Evolutionary conservation across 1,140 invertebrate genomes (phyloP).

Genomic region (Brachionus rotundiformis): DNA sequence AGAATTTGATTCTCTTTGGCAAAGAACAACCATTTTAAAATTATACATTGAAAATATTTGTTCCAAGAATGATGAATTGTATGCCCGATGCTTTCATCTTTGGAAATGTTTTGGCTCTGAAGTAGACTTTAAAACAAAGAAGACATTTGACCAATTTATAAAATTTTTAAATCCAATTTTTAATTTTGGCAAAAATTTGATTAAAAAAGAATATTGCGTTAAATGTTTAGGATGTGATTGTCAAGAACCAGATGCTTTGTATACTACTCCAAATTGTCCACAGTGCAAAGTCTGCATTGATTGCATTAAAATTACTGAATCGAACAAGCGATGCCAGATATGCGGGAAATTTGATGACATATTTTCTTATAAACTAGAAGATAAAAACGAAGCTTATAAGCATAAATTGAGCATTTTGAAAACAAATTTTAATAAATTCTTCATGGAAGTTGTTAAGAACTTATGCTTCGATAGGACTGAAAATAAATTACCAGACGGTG

Average conservation of each 20-base stretch:
- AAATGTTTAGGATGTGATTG: not conserved
- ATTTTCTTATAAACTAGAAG: not conserved
- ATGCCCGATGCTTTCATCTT: not conserved
- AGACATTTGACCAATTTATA: not conserved
- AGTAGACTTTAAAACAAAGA: not conserved
- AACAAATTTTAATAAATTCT: not conserved
- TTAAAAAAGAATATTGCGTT: not conserved
- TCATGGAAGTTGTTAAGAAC: conserved; percentile 13
- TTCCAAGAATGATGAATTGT: not conserved
- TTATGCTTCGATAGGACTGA: conserved; percentile 8
- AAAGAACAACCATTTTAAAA: conserved; percentile 1
- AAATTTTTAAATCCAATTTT: not conserved
- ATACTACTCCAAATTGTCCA: not conserved
- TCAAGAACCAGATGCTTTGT: not conserved
- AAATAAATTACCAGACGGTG: not conserved
- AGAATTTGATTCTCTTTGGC: conserved; percentile 25
- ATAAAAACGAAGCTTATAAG: not conserved
- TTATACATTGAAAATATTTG: conserved; percentile 36
- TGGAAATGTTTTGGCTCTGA: not conserved
- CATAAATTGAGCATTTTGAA: not conserved
- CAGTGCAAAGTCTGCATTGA: not conserved
- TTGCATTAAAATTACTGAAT: not conserved
- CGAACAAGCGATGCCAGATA: not conserved
- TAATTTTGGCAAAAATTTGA: not conserved
- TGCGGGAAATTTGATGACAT: not conserved